Base-by-base conservation (phyloP, 2,888 invertebrate species). In the Lypha dubia region DNA sequence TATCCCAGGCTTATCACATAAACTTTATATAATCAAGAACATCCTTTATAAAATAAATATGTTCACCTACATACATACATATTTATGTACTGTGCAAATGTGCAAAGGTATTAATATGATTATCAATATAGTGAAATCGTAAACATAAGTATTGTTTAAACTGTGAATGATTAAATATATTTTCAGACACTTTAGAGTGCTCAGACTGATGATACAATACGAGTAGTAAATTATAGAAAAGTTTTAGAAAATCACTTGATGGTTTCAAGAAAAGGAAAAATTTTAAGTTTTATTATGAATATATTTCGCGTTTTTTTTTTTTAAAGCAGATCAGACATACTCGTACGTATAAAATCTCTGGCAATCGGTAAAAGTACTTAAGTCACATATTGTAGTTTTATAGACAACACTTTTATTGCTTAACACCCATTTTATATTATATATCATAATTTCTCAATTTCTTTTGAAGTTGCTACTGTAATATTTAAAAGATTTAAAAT, bases 1-100 rank as follows among this genome's bases (percentile, higher is more conserved):
- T 84, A 84, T 84, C 80, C 68, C 84, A 63, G 38, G 62, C 77
- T 77, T 81, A 84, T 74, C 73, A 84, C 67, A 81, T 73, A 77
- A 77, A 49, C 63, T n/a, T 73, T 68, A 56, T 51, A 77, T 80
- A 76, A 76, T 73, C 70, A 56, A 28, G 35, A 67, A 51, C 62
- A 73, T 76, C 76, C 53, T 76, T 76, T 58, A 51, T 70, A 32
- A 56, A 46, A 35, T 35, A 7, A 28, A 1, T 20, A 8, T n/a
- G 2, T 51, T 11, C 20, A 11, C 22, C 9, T 3, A 20, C 0
- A 35, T 35, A 20, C 9, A 15, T 20, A 11, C 7, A 49, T 13
- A 4, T 15, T 6, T 41, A 53, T 46, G 41, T 28, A 28, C 32
- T 62, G 24, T 44, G 20, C 9, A 38, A 22, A 75, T 53, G 35